Evolutionary conservation across 2,113 vertebrate species (phyloP).

Genomic region (Oriolus oriolus): DNA sequence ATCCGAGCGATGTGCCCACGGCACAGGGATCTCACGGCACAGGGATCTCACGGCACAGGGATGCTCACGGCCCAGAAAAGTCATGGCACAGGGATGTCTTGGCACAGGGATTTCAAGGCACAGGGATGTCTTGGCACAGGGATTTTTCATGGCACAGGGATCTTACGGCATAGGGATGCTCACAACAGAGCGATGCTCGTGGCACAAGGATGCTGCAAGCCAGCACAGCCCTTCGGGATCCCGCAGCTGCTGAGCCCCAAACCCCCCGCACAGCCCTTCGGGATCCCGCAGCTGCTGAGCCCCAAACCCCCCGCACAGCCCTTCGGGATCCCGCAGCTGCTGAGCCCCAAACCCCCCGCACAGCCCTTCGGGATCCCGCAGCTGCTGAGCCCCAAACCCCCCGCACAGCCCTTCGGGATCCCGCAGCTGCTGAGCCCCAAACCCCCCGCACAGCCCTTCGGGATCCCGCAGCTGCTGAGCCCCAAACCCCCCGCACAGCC

Average conservation of each 20-base stretch:
- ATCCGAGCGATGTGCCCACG: fast-evolving
- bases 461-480: not conserved
- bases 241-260: not conserved
- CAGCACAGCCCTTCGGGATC: not conserved
- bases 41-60: fast-evolving
- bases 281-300: not conserved
- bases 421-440: not conserved
- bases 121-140: not conserved
- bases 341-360: not conserved
- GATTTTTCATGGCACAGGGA: not conserved
- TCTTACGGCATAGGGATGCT: not conserved
- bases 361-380: not conserved
- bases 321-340: not conserved
- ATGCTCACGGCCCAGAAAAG: fast-evolving
- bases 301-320: not conserved
- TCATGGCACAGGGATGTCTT: too few relatives aligned
- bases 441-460: not conserved
- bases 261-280: not conserved
- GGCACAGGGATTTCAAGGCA: not conserved
- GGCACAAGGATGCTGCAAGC: not conserved
- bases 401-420: not conserved
- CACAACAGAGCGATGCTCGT: too few relatives aligned
- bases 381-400: not conserved
- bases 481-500: not conserved
- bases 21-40: not conserved